These are phyloP conservation scores for Danio kyathit DNA, from an alignment of 2,797 vertebrate species.

Conservation along the genomic window DNA sequence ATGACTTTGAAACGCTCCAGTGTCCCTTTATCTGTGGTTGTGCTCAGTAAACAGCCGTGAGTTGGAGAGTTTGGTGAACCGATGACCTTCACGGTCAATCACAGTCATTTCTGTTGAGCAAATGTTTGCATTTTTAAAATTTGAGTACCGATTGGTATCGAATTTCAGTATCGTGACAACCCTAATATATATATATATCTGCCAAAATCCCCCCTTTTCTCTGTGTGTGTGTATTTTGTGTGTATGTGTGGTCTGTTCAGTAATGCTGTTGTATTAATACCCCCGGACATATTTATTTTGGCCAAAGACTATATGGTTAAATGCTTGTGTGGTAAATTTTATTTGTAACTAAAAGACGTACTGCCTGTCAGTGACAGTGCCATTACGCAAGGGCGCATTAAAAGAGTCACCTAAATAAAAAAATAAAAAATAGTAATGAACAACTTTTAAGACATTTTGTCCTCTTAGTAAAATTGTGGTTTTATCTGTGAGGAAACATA, in stretches of 20 bases:
- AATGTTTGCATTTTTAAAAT: too few species aligned
- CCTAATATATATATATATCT: background rate
- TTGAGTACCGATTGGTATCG: too few species aligned
- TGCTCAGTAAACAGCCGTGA: too few species aligned
- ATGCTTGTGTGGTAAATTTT: slow-evolving; percentile 3
- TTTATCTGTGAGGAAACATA: slow-evolving; percentile 21
- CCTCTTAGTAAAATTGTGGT: background rate
- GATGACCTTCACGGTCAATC: too few species aligned
- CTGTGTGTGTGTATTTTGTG: slow-evolving; percentile 9
- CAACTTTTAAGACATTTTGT: background rate
- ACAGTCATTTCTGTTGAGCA: too few species aligned
- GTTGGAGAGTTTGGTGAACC: too few species aligned
- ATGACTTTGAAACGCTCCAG: too few species aligned
- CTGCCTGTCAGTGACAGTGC: slow-evolving; percentile 11
- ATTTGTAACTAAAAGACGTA: background rate
- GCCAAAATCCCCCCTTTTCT: background rate
- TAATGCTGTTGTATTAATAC: slow-evolving; percentile 22
- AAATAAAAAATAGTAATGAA: background rate
- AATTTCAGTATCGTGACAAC: too few species aligned
- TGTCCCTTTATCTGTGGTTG: too few species aligned
- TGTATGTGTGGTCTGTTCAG: slow-evolving; percentile 28
- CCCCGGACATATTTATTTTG: slow-evolving; percentile 20
- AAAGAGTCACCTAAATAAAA: background rate
- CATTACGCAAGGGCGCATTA: background rate
- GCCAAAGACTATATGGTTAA: slow-evolving; percentile 32